These are phyloP conservation scores for Tiaroga cobitis DNA, from an alignment of 2,797 vertebrate species.

Conservation along the genomic window DNA sequence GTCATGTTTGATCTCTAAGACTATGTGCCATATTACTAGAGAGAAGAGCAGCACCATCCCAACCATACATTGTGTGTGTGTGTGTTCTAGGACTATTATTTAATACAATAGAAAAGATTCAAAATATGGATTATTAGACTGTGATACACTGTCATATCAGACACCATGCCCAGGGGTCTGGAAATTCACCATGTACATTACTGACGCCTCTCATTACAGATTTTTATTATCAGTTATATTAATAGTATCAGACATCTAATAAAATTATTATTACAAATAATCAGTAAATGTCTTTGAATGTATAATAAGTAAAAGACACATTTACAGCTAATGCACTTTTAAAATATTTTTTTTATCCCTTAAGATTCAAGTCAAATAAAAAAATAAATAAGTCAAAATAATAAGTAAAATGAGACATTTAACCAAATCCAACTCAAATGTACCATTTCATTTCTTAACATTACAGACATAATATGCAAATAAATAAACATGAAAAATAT, in stretches of 20 bases:
- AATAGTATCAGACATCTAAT: background rate
- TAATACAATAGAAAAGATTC: too few relatives aligned
- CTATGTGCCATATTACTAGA: too few relatives aligned
- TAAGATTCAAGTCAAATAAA: background rate
- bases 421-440: background rate
- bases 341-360: too few relatives aligned
- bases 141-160: background rate
- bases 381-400: background rate
- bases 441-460: background rate
- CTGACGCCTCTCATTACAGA: background rate
- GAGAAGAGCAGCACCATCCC: too few relatives aligned
- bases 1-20: too few relatives aligned
- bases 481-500: constrained; percentile 43
- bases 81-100: too few relatives aligned
- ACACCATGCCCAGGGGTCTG: background rate
- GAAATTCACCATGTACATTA: background rate
- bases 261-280: constrained; percentile 2
- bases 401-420: background rate
- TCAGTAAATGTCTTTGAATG: too few relatives aligned
- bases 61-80: too few relatives aligned
- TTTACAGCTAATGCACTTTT: too few relatives aligned
- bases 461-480: background rate
- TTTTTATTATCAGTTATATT: background rate
- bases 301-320: too few relatives aligned
- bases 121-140: too few relatives aligned